Evolutionary conservation across 2,797 vertebrate genomes (phyloP), one percentile per base, ranked within the genome.

Genomic region (Bradypodion ventrale): DNA sequence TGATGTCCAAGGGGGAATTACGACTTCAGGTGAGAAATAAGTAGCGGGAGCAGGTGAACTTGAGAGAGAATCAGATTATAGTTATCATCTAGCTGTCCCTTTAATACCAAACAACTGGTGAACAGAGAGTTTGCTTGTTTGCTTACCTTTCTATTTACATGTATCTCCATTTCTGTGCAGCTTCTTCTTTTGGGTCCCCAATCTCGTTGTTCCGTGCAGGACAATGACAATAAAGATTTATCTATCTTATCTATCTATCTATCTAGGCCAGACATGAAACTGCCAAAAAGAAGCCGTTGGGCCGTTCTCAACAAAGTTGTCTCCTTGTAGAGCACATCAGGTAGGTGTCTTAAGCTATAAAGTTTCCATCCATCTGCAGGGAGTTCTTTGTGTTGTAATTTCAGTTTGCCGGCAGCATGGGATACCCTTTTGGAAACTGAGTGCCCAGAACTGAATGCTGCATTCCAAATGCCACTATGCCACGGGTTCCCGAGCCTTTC

Each of bases 1-100:
- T 93, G 94, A 95, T 95, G 93, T 96, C 95, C 95, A 92, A 94
- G 92, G 82, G 87, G 92, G 78, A 91, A 93, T 93, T 94, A 94
- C 92, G 92, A 94, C 91, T 95, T 95, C 92, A 94, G 75, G 46
- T 95, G 94, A 94, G 93, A 92, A 92, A 92, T 75, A 95, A 95
- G 92, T 92, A 90, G 93, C 91, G 89, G 93, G 95, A 93, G 89
- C 91, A 90, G 90, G 91, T 95, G 94, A 95, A 93, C 92, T 93
- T 76, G 1, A 84, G 89, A 95, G 93, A 94, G 95, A 95, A 85
- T 91, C 89, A 29, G 49, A 87, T 89, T 94, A 92, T 92, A 92
- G 88, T 94, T 94, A 95, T 91, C 93, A 92, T 91, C 84, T 92
- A 93, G 90, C 86, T 40, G 75, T 90, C 44, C 62, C 93, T 93